Evolutionary conservation across 2,888 invertebrate species (phyloP).

Genomic region (Ptycholaimellus sp.): DNA sequence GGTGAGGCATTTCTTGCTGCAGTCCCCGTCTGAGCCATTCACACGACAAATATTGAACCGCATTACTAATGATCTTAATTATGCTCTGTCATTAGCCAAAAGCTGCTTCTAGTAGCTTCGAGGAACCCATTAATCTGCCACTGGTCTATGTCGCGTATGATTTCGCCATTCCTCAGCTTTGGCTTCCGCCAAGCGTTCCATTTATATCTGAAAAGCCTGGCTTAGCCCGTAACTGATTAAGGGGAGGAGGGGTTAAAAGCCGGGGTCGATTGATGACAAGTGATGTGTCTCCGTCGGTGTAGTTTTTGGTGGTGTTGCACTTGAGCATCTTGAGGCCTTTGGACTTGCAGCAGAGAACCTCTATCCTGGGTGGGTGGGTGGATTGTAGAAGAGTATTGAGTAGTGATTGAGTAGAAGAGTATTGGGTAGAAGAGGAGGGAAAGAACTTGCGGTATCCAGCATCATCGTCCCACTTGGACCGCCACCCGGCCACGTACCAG

Average conservation of each 20-base stretch:
- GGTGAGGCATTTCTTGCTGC: not conserved
- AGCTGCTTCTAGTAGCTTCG: too few relatives aligned
- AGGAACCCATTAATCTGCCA: constrained; percentile 2
- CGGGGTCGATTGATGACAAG: constrained; percentile 1
- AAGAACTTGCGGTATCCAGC: too few relatives aligned
- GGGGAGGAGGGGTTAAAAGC: too few relatives aligned
- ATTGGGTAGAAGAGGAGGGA: too few relatives aligned
- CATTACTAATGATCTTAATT: not conserved
- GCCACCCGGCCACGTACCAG: constrained; percentile 1
- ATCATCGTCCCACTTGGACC: constrained; percentile 1
- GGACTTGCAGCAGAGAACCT: constrained; percentile 8
- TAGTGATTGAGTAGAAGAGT: too few relatives aligned
- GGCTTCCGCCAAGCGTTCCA: not conserved
- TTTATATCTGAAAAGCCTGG: not conserved
- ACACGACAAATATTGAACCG: constrained; percentile 2
- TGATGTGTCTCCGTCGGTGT: not conserved
- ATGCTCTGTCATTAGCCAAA: too few relatives aligned
- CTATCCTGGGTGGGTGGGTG: too few relatives aligned
- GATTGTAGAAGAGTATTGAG: too few relatives aligned
- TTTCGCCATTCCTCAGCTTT: not conserved
- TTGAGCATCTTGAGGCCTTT: not conserved
- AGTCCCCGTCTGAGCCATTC: constrained; percentile 1
- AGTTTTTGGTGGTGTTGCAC: constrained; percentile 2
- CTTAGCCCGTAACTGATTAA: not conserved
- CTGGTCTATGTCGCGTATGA: constrained; percentile 4